A percentile compares a stretch with the other conserved stretches of the same genome.
These are phyloP conservation scores for Paramisgurnus dabryanus DNA, from an alignment of 2,113 vertebrate species.

Conservation along the genomic window DNA sequence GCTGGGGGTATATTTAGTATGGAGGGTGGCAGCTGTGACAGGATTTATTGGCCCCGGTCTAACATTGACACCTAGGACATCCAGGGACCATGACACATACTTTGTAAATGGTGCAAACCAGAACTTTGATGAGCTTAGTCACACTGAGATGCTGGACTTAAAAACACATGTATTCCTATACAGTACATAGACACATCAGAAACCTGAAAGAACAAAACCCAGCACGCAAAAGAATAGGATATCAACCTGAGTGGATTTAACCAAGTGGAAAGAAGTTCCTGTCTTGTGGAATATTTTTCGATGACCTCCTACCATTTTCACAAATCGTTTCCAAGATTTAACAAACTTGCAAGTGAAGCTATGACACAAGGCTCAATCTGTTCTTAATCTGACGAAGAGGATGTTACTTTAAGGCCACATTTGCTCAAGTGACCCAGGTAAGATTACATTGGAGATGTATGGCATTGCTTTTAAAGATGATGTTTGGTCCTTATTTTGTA, in stretches of 20 bases:
- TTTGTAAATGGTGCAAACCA: constrained; percentile 1
- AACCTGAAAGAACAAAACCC: background rate
- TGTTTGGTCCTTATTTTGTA: background rate
- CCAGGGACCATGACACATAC: constrained; percentile 21
- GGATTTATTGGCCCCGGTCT: constrained; percentile 18
- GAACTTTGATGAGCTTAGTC: background rate
- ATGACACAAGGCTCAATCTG: constrained; percentile 6
- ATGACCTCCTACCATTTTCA: background rate
- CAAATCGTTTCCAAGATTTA: background rate
- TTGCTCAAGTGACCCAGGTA: constrained; percentile 4
- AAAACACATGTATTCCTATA: background rate
- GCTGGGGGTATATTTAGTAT: constrained; percentile 39
- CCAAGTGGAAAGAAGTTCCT: background rate
- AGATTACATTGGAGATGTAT: background rate
- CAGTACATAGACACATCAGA: background rate
- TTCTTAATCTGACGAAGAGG: constrained; percentile 6
- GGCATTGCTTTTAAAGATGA: background rate
- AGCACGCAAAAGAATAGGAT: background rate
- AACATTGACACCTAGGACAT: constrained; percentile 1
- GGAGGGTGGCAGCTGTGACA: constrained; percentile 41
- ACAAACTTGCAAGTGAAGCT: constrained; percentile 4
- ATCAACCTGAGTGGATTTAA: constrained; percentile 7
- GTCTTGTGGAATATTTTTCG: background rate
- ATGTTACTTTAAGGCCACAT: background rate
- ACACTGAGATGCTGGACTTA: background rate